Percentiles rank a stretch among this genome's conserved stretches.
Conservation (phyloP, 2,113 vertebrate genomes). For the Aythya baeri region DNA sequence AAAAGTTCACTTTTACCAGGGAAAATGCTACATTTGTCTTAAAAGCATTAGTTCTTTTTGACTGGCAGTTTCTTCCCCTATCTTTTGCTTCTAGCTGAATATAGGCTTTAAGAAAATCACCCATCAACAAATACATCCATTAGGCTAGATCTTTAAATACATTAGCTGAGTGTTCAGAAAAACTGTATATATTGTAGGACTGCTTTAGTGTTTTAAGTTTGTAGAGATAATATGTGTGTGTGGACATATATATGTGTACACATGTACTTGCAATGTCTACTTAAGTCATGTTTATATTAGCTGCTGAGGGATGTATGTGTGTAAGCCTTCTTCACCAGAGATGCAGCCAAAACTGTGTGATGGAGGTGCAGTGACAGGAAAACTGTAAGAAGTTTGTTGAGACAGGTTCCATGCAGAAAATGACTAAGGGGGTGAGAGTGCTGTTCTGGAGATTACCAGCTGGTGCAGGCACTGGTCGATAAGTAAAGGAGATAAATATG, state of each 20-base stretch:
- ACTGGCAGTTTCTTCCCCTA: neutral
- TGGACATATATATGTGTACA: neutral
- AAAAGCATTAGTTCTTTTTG: neutral
- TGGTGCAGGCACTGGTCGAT: neutral
- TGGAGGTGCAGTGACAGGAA: neutral
- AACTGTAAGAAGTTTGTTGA: neutral
- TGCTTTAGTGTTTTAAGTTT: neutral
- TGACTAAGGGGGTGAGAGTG: neutral
- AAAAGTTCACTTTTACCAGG: neutral
- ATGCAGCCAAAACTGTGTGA: neutral
- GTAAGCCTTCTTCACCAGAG: neutral
- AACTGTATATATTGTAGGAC: neutral
- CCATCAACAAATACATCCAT: neutral
- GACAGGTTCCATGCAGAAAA: neutral
- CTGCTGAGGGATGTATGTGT: neutral
- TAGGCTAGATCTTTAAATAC: neutral
- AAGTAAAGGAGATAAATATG: neutral
- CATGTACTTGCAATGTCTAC: rapidly evolving
- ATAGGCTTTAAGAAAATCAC: neutral
- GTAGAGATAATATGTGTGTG: neutral
- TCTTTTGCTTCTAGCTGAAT: neutral
- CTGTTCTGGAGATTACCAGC: neutral
- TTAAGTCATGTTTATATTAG: neutral
- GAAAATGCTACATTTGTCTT: neutral
- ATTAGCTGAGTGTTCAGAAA: neutral